Conservation (phyloP, 2,888 invertebrate species). For the Beris chalybata region DNA sequence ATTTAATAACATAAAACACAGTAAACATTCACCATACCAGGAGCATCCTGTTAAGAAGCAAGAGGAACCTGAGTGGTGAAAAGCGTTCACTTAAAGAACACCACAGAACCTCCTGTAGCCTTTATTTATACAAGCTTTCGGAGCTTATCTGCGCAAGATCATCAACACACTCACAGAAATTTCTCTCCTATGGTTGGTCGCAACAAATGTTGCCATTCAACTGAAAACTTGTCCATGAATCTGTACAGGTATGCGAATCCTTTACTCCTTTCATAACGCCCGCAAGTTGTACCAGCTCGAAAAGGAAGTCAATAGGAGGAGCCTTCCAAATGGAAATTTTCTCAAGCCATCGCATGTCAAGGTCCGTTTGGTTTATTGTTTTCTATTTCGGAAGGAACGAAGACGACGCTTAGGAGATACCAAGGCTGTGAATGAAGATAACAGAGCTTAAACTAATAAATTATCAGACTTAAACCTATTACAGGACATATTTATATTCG, state of each 20-base stretch:
- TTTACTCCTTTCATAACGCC: background rate
- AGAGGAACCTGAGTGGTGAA: conserved; percentile 28
- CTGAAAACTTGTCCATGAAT: conserved; percentile 24
- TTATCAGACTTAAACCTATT: conserved; percentile 38
- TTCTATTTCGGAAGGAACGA: background rate
- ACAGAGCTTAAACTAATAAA: conserved; percentile 39
- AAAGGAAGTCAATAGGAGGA: conserved; percentile 26
- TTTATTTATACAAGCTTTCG: conserved; percentile 28
- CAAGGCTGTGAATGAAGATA: conserved; percentile 34
- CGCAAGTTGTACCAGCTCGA: background rate
- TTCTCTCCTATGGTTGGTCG: background rate
- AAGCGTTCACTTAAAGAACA: conserved; percentile 25
- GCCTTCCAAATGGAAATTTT: conserved; percentile 4
- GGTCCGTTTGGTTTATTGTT: background rate
- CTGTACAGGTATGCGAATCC: conserved; percentile 31
- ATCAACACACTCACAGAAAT: conserved; percentile 15
- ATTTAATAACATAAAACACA: too few species aligned
- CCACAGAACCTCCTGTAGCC: background rate
- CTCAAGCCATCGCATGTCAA: background rate
- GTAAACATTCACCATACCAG: too few species aligned
- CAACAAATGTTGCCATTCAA: conserved; percentile 25
- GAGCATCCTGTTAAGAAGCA: too few species aligned
- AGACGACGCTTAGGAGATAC: conserved; percentile 4
- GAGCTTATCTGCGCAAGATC: conserved; percentile 33
- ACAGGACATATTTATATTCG: conserved; percentile 26